Base-by-base conservation (phyloP, 2,797 vertebrate species). In the Mareca penelope region DNA sequence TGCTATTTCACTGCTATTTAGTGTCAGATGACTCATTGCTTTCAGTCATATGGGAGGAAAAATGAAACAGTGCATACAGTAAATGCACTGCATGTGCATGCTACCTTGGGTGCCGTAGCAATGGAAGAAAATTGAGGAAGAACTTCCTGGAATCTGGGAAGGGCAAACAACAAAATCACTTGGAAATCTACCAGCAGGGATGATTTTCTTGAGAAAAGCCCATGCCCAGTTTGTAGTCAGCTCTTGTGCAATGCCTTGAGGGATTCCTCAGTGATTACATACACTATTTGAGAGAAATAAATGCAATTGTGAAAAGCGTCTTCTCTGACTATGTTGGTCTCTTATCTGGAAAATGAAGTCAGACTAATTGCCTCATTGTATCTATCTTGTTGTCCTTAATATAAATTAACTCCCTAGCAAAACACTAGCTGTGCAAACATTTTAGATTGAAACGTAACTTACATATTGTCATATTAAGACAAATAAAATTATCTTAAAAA, bases 401-500 rank as follows among this genome's bases (percentile, higher is more conserved):
- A 78, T 33, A 64, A 89, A 86, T 86, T 35, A 53, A 73, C 91
- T 91, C 31, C 40, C 44, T 94, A 64, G 56, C 76, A 88, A 69
- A 57, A 57, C 3, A 9, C 26, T 84, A 81, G n/a, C 63, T 92
- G 60, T 40, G 23, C 37, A 68, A 3, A 3, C 7, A 39, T 67
- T 94, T 92, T 80, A 71, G 64, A 67, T 55, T 81, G 48, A 88
- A 81, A 16, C 46, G 56, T 48, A 33, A 70, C 28, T 37, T 44
- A 84, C 67, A 46, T 88, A 72, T 81, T 94, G 87, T 86, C 26
- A 15, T 81, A 86, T 57, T 80, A 84, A 52, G 68, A 57, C 57
- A 94, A 90, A 90, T 91, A 94, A 84, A 90, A 71, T 89, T 86
- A 93, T 94, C 89, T 94, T 93, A 3, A 88, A 93, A 92, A 48